phyloP scores from a whole-genome alignment of 2,888 invertebrate genomes.

The Cactoblastis cactorum region DNA sequence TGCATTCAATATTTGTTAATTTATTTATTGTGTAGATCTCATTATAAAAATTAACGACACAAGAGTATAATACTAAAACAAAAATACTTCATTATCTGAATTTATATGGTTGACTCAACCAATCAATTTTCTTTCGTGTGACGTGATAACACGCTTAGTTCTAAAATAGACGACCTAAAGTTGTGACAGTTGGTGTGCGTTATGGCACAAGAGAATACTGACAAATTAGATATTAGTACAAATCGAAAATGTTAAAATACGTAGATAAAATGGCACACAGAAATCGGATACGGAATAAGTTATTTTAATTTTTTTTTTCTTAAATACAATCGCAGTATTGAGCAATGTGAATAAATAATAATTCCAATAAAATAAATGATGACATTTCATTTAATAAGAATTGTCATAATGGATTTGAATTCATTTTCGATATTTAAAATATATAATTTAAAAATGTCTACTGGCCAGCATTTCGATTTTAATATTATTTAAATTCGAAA shows the following conservation, averaged over 20 bases:
- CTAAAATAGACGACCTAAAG: background rate
- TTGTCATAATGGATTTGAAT: background rate
- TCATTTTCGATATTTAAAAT: background rate
- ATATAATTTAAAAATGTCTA: background rate
- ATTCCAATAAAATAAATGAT: background rate
- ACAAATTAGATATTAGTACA: background rate
- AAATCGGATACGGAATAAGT: background rate
- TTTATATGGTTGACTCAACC: too few relatives aligned
- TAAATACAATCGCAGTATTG: slow-evolving; percentile 2
- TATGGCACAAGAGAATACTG: slow-evolving; percentile 8
- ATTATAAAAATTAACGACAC: too few relatives aligned
- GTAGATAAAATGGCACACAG: slow-evolving; percentile 5
- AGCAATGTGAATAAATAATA: background rate
- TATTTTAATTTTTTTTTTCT: background rate
- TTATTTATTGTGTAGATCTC: too few relatives aligned
- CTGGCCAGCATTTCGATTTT: slow-evolving; percentile 8
- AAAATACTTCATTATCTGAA: too few relatives aligned
- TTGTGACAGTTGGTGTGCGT: slow-evolving; percentile 2
- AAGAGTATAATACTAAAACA: too few relatives aligned
- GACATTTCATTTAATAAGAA: background rate
- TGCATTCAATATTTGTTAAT: too few relatives aligned
- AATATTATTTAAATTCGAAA: slow-evolving; percentile 15
- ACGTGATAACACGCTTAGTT: background rate
- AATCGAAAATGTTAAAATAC: background rate
- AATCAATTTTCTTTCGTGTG: too few relatives aligned